Conservation (phyloP, 2,797 vertebrate genomes). For the Hipposideros larvatus region DNA sequence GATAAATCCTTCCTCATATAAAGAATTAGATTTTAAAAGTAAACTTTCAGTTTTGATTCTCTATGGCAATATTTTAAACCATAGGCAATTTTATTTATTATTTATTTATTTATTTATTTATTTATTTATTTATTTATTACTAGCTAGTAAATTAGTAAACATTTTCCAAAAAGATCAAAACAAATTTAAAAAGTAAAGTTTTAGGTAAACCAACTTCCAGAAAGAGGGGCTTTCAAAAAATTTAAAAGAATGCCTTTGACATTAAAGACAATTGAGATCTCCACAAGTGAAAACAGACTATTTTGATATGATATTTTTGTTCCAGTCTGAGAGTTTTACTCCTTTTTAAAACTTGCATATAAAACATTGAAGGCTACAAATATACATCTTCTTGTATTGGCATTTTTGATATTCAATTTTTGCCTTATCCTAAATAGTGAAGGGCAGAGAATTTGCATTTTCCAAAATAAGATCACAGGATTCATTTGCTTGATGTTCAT, state of each 20-base stretch:
- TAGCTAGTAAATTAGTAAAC: neutral
- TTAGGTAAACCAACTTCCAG: neutral
- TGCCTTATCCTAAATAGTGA: neutral
- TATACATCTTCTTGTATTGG: neutral
- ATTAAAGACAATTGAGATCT: neutral
- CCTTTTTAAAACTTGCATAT: neutral
- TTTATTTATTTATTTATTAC: neutral
- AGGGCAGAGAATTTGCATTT: slow-evolving; percentile 28
- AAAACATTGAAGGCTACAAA: neutral
- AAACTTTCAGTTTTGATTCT: neutral
- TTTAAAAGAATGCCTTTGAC: neutral
- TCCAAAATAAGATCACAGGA: neutral
- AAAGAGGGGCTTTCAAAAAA: neutral
- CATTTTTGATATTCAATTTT: slow-evolving; percentile 49
- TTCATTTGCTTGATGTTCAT: slow-evolving; percentile 12
- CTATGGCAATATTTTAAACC: neutral
- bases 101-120: neutral
- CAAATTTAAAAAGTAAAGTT: neutral
- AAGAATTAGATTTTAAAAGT: neutral
- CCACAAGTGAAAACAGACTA: neutral
- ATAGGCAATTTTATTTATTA: neutral
- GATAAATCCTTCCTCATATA: neutral
- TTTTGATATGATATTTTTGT: slow-evolving; percentile 33
- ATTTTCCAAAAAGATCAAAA: neutral
- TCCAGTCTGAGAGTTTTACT: neutral